A percentile compares a stretch with the other conserved stretches of the same genome.
Conservation (phyloP, 2,113 vertebrate genomes). For the Cebidichthys violaceus region DNA sequence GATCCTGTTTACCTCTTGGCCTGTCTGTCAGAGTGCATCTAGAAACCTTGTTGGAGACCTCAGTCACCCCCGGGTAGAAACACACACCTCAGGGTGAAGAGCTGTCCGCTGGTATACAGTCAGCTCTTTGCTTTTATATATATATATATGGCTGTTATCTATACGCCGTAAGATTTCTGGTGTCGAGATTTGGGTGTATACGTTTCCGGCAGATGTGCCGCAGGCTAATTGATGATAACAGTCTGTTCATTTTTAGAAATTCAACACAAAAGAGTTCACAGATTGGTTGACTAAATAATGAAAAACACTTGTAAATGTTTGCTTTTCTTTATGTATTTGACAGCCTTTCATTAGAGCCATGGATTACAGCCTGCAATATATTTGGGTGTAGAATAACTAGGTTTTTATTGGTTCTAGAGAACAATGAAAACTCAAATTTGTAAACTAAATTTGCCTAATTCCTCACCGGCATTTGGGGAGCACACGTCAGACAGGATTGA, state of each 20-base stretch:
- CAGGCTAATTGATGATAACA: not conserved
- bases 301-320: not conserved
- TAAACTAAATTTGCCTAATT: constrained; percentile 41
- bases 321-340: not conserved
- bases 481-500: constrained; percentile 2
- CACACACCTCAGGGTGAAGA: constrained; percentile 18
- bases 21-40: constrained; percentile 36
- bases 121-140: not conserved
- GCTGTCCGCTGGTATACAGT: constrained; percentile 29
- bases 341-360: constrained; percentile 1
- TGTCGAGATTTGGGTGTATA: not conserved
- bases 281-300: not conserved
- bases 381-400: not conserved
- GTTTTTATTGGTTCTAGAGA: constrained; percentile 7
- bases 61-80: not conserved
- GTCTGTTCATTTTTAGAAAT: not conserved
- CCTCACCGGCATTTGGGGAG: not conserved
- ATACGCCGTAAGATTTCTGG: not conserved
- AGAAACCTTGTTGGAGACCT: constrained; percentile 29
- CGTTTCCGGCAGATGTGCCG: not conserved
- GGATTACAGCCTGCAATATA: not conserved
- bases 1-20: constrained; percentile 52
- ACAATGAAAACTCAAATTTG: too few relatives aligned
- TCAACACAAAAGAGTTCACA: not conserved
- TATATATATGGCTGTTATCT: not conserved